Evolutionary conservation across 1,140 invertebrate species (phyloP).

Genomic region (Platyscapa corneri): DNA sequence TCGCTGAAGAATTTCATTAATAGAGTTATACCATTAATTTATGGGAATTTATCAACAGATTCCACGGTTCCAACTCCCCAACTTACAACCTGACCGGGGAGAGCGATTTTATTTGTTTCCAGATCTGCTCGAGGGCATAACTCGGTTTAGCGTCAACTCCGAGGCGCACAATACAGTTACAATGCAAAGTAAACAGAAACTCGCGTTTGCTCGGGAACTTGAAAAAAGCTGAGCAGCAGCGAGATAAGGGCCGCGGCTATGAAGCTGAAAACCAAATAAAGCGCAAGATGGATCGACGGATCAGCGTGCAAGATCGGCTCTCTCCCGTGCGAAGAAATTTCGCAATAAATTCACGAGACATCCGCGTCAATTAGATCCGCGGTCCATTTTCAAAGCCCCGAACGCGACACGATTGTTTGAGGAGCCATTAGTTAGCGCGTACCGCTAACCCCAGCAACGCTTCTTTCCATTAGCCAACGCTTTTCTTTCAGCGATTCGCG

Average conservation of each 20-base stretch:
- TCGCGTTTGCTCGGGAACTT: too few relatives aligned
- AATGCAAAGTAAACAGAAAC: too few relatives aligned
- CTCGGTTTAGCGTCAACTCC: too few relatives aligned
- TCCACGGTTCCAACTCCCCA: too few relatives aligned
- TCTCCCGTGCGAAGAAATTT: not conserved
- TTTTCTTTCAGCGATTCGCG: not conserved
- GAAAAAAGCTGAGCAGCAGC: too few relatives aligned
- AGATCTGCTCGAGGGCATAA: too few relatives aligned
- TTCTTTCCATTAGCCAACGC: not conserved
- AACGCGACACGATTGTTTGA: not conserved
- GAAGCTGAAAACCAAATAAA: not conserved
- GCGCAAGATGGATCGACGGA: not conserved
- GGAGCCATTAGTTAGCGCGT: not conserved
- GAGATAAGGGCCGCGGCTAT: not conserved
- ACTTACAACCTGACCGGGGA: too few relatives aligned
- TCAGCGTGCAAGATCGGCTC: not conserved
- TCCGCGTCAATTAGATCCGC: slow-evolving; percentile 13
- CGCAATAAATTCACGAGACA: not conserved
- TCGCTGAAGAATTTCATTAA: too few relatives aligned
- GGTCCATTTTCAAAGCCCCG: slow-evolving; percentile 2
- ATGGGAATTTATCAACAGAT: too few relatives aligned
- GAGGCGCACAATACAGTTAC: too few relatives aligned
- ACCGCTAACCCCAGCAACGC: not conserved
- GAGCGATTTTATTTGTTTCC: too few relatives aligned
- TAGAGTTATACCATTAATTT: too few relatives aligned